A percentile compares a stretch with the other conserved stretches of the same genome.
These are phyloP conservation scores for Hormaphis cornu DNA, from an alignment of 1,140 invertebrate genomes.

Conservation along the genomic window DNA sequence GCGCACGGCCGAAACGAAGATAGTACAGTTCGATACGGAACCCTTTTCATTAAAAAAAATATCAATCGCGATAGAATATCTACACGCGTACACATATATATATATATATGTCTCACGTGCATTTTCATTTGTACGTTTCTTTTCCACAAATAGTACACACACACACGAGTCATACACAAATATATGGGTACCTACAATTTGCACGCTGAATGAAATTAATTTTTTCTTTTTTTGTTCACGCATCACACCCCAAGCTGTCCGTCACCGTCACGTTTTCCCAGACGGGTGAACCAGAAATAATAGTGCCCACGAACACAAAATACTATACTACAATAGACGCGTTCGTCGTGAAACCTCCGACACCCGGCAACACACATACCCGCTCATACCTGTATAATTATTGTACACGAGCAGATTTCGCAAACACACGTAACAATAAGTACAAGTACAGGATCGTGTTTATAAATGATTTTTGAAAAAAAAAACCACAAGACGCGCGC, in stretches of 20 bases:
- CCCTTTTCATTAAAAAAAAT: slow-evolving; percentile 26
- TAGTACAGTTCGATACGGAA: slow-evolving; percentile 23
- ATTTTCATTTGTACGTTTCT: not conserved
- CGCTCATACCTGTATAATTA: too few species aligned
- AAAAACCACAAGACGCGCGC: too few species aligned
- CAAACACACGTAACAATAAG: too few species aligned
- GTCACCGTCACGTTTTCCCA: not conserved
- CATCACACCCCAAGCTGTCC: not conserved
- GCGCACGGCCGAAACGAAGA: not conserved
- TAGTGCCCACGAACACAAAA: not conserved
- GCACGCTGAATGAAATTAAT: not conserved
- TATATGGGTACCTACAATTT: not conserved
- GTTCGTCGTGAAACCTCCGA: too few species aligned
- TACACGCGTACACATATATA: not conserved
- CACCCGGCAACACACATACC: too few species aligned
- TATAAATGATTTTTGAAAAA: too few species aligned
- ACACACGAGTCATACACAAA: not conserved
- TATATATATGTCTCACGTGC: not conserved
- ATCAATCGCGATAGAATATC: slow-evolving; percentile 24
- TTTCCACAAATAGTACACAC: too few species aligned
- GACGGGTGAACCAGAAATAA: not conserved
- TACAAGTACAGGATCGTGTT: too few species aligned
- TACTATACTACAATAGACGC: not conserved
- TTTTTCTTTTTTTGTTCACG: not conserved
- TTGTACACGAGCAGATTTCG: too few species aligned